Evolutionary conservation across 37 sponge, comb jelly and placozoan genomes (phyloP).

Genomic region (Chondrosia reniformis): DNA sequence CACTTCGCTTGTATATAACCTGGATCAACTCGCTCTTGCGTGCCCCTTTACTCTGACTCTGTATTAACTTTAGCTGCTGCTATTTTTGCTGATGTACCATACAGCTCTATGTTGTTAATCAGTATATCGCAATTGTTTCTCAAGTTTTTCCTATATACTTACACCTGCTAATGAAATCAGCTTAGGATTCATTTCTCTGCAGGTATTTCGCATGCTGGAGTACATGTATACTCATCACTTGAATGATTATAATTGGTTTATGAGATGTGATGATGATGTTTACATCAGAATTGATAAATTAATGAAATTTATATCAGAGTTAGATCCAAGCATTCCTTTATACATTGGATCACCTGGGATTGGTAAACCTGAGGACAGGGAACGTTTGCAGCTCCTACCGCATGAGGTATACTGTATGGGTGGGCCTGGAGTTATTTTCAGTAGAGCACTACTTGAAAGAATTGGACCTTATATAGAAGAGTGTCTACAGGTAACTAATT

Average conservation of each 20-base stretch:
- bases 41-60: background rate
- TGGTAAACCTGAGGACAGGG: conserved; percentile 31
- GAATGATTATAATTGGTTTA: conserved; percentile 78
- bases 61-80: background rate
- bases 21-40: too few relatives aligned
- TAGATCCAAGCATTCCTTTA: conserved; percentile 40
- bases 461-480: conserved; percentile 49
- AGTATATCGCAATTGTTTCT: too few relatives aligned
- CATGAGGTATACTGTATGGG: conserved; percentile 72
- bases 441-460: conserved; percentile 38
- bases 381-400: conserved; percentile 27
- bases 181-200: too few relatives aligned
- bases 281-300: conserved; percentile 54
- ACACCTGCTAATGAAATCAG: too few relatives aligned
- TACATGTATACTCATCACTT: conserved; percentile 70
- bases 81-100: too few relatives aligned
- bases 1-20: too few relatives aligned
- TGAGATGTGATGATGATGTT: conserved; percentile 64
- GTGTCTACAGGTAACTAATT: too few relatives aligned
- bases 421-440: conserved; percentile 61
- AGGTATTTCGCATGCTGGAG: conserved; percentile 55
- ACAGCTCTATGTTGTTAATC: too few relatives aligned
- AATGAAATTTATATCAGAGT: conserved; percentile 27
- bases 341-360: conserved; percentile 67
- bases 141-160: too few relatives aligned